Conservation (phyloP, 2,113 vertebrate species). For the Sula dactylatra region DNA sequence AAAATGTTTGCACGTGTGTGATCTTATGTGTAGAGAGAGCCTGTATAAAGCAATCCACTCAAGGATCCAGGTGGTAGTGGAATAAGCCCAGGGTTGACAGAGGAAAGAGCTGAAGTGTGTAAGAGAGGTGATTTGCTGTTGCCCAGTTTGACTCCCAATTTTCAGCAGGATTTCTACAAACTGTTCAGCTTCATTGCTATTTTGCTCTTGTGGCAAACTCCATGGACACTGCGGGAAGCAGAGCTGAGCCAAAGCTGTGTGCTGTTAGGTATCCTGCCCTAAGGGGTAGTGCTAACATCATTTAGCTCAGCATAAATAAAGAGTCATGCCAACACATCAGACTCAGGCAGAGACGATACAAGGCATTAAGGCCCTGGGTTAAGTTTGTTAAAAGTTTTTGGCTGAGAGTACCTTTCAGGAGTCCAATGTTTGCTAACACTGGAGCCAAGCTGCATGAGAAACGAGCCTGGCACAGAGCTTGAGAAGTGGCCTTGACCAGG, state of each 20-base stretch:
- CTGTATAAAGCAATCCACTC: not conserved
- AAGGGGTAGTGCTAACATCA: not conserved
- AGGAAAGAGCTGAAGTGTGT: not conserved
- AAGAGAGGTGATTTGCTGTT: not conserved
- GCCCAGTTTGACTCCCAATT: not conserved
- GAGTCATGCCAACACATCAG: not conserved
- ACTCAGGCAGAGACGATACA: not conserved
- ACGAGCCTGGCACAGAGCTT: not conserved
- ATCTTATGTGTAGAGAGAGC: not conserved
- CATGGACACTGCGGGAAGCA: not conserved
- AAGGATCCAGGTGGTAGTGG: not conserved
- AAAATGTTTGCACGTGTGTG: not conserved
- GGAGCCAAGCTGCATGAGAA: not conserved
- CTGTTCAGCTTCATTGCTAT: not conserved
- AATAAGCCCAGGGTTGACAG: not conserved
- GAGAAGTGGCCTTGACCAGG: not conserved
- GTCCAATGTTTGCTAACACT: not conserved
- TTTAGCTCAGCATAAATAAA: not conserved
- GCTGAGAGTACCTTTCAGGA: not conserved
- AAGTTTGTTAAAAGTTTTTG: not conserved
- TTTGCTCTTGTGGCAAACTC: not conserved
- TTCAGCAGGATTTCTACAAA: not conserved
- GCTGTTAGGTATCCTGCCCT: not conserved
- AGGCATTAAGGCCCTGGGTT: not conserved
- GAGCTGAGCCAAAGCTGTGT: not conserved